Evolutionary conservation across 2,113 vertebrate genomes (phyloP).

Genomic region (Andinoacara biseriatus): DNA sequence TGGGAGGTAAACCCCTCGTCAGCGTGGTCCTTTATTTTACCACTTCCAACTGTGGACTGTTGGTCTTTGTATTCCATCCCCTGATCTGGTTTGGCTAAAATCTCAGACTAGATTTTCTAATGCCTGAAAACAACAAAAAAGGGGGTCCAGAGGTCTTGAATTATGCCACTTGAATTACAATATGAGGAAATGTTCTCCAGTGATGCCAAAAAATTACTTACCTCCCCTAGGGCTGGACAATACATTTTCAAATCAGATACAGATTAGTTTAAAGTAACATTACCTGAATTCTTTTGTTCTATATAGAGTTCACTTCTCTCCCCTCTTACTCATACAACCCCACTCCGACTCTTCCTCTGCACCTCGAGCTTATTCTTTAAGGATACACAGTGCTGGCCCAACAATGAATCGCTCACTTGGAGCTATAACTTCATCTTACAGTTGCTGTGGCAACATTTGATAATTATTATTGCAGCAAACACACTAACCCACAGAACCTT

Average conservation of each 20-base stretch:
- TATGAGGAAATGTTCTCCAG: background rate
- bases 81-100: background rate
- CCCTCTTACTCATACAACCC: background rate
- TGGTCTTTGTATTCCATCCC: background rate
- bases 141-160: background rate
- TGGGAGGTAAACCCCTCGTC: background rate
- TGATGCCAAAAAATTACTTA: background rate
- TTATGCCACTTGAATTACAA: background rate
- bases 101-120: conserved; percentile 6
- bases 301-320: background rate
- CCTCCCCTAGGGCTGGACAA: background rate
- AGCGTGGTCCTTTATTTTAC: background rate
- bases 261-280: background rate
- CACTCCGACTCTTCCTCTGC: background rate
- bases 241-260: background rate
- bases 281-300: background rate
- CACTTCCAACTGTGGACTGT: background rate
- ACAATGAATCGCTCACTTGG: background rate
- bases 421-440: background rate
- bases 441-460: background rate
- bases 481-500: background rate
- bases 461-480: background rate
- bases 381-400: background rate
- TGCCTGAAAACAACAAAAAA: background rate
- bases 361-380: too few species aligned